These are phyloP conservation scores for Tetrapedia diversipes DNA, from an alignment of 2,888 invertebrate species.

Conservation along the genomic window DNA sequence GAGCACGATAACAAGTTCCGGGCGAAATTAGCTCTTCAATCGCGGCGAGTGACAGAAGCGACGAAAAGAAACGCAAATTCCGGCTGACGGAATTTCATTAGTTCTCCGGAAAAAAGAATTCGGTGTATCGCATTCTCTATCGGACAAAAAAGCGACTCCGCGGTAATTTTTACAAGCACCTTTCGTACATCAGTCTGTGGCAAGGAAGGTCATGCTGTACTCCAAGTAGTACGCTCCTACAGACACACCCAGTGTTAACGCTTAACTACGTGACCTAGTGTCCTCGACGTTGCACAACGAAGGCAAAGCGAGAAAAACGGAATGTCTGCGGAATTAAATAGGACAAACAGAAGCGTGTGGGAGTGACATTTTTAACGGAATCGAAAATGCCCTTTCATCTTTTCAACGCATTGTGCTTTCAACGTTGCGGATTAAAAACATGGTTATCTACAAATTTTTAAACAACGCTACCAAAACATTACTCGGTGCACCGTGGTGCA, in stretches of 20 bases:
- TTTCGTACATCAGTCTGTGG: slow-evolving; percentile 50
- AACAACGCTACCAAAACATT: not conserved
- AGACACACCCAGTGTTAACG: slow-evolving; percentile 57
- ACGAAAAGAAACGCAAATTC: not conserved
- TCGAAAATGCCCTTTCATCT: slow-evolving; percentile 17
- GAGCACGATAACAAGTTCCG: slow-evolving; percentile 18
- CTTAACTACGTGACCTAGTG: slow-evolving; percentile 62
- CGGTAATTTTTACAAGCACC: slow-evolving; percentile 57
- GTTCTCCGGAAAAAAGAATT: not conserved
- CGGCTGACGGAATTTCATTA: slow-evolving; percentile 35
- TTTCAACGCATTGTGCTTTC: not conserved
- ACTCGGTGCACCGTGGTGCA: not conserved
- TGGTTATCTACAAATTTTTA: not conserved
- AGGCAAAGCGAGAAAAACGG: slow-evolving; percentile 21
- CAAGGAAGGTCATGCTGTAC: slow-evolving; percentile 51
- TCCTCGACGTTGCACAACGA: slow-evolving; percentile 54
- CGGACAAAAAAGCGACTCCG: slow-evolving; percentile 23
- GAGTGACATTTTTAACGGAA: slow-evolving; percentile 19
- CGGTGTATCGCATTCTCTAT: slow-evolving; percentile 10
- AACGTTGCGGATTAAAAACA: too few species aligned
- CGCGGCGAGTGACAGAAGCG: not conserved
- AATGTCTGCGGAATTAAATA: slow-evolving; percentile 40
- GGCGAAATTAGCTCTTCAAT: slow-evolving; percentile 13
- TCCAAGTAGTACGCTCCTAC: slow-evolving; percentile 54
- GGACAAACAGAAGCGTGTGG: slow-evolving; percentile 38